Evolutionary conservation across 2,113 vertebrate genomes (phyloP).

Genomic region (Chinchilla lanigera): DNA sequence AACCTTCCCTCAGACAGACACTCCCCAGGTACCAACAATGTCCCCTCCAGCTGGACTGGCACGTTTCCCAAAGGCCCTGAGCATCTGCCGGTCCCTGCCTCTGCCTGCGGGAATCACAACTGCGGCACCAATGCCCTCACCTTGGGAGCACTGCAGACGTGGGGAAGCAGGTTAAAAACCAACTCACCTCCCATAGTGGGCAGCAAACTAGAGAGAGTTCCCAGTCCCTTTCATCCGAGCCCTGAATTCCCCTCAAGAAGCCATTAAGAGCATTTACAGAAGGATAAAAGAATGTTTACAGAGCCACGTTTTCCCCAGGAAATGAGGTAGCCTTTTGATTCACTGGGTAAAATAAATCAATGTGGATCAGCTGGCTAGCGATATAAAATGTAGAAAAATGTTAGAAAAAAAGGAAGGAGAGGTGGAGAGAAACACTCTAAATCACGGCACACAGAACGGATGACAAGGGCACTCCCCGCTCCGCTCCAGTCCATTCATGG

Average conservation of each 20-base stretch:
- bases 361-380: constrained; percentile 26
- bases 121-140: neutral
- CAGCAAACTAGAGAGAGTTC: neutral
- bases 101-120: neutral
- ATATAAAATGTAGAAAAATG: neutral
- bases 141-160: neutral
- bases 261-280: constrained; percentile 46
- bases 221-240: neutral
- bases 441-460: neutral
- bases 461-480: neutral
- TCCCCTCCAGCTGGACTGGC: neutral
- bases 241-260: neutral
- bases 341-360: constrained; percentile 59
- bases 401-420: constrained; percentile 30
- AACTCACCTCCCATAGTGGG: neutral
- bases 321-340: constrained; percentile 67
- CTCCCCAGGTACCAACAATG: neutral
- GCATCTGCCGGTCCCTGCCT: no score
- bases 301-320: constrained; percentile 39
- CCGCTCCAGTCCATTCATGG: neutral
- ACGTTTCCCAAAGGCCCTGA: neutral
- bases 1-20: rapidly evolving
- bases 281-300: constrained; percentile 59
- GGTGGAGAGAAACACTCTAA: neutral
- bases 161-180: neutral